Evolutionary conservation across 2,888 invertebrate genomes (phyloP).

Genomic region (Nephrotoma appendiculata): DNA sequence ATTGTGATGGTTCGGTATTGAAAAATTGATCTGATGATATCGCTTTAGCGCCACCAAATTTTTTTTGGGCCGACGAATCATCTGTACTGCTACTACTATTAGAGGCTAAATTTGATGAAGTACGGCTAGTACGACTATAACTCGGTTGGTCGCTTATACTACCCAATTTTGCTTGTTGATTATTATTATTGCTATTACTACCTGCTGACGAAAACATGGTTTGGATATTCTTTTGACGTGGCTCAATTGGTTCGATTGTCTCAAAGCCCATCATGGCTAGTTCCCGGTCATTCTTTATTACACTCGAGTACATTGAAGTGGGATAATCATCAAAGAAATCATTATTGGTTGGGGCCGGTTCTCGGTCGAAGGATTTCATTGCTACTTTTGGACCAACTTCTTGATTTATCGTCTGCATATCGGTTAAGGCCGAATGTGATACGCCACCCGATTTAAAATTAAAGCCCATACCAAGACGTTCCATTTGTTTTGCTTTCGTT

Average conservation of each 20-base stretch:
- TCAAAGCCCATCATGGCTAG: constrained; percentile 29
- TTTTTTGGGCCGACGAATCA: constrained; percentile 70
- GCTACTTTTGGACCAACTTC: constrained; percentile 41
- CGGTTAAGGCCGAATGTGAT: constrained; percentile 75
- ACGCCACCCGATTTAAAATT: constrained; percentile 37
- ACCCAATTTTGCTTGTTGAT: neutral
- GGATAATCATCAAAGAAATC: constrained; percentile 26
- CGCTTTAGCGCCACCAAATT: constrained; percentile 93
- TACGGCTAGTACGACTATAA: neutral
- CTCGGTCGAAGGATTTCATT: constrained; percentile 33
- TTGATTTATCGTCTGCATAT: constrained; percentile 87
- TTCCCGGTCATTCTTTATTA: constrained; percentile 22
- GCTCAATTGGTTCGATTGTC: constrained; percentile 29
- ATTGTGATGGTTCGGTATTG: constrained; percentile 45
- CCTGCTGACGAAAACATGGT: constrained; percentile 24
- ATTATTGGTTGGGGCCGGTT: constrained; percentile 3
- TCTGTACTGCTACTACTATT: constrained; percentile 29
- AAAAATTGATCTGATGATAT: constrained; percentile 98
- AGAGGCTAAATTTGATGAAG: constrained; percentile 8
- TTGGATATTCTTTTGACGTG: constrained; percentile 25
- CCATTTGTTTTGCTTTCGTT: constrained; percentile 72
- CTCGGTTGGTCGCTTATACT: constrained; percentile 3
- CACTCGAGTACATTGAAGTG: neutral
- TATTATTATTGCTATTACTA: neutral
- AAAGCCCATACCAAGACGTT: constrained; percentile 88